Percentiles rank a stretch among this genome's conserved stretches.
phyloP scores from a whole-genome alignment of 2,888 invertebrate species.

The Drosophila nr. perissopoda region DNA sequence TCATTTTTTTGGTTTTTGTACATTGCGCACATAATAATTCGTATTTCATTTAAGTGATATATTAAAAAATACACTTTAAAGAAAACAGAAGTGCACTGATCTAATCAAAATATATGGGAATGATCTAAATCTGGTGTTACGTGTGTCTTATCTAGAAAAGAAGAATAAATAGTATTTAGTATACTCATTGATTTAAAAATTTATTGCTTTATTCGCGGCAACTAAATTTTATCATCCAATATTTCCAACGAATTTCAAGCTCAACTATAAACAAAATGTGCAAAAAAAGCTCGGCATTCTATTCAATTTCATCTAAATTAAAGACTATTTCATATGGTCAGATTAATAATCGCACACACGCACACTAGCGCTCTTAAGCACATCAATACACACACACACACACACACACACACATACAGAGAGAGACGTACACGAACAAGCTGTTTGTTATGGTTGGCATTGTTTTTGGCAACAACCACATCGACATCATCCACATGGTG shows the following conservation, averaged over 20 bases:
- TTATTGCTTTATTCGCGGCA: neutral
- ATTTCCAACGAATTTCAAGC: neutral
- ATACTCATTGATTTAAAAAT: neutral
- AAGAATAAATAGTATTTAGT: neutral
- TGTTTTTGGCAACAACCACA: slow-evolving; percentile 38
- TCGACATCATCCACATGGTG: slow-evolving; percentile 19
- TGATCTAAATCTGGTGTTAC: neutral
- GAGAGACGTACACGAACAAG: slow-evolving; percentile 7
- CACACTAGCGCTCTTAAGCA: neutral
- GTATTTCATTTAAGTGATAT: neutral
- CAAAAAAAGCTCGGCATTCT: slow-evolving; percentile 21
- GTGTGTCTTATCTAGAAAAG: neutral
- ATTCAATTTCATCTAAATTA: slow-evolving; percentile 62
- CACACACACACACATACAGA: slow-evolving; percentile 8
- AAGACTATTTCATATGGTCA: slow-evolving; percentile 48
- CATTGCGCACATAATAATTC: neutral
- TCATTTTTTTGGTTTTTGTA: neutral
- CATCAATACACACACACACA: slow-evolving; percentile 5
- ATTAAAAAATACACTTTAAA: neutral
- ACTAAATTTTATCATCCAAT: neutral
- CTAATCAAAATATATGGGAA: neutral
- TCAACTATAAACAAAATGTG: neutral
- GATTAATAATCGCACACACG: slow-evolving; percentile 45
- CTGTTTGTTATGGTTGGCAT: slow-evolving; percentile 34
- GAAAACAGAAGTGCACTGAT: neutral